Evolutionary conservation across 2,888 invertebrate genomes (phyloP).

Genomic region (Hydroisotoma schaefferi): DNA sequence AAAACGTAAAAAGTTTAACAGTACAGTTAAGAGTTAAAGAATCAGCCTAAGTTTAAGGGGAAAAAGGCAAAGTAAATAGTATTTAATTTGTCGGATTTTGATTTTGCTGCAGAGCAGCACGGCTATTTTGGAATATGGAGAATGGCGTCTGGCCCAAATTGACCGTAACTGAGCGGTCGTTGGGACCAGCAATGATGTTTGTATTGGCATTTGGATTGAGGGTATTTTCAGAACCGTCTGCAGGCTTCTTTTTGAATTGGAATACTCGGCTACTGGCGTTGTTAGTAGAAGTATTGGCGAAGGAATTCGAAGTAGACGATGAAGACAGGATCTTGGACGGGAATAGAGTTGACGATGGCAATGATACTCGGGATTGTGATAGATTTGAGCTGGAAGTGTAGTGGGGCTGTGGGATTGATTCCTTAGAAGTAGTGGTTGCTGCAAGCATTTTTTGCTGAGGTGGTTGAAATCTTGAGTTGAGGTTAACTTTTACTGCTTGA

Average conservation of each 20-base stretch:
- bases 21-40: no score
- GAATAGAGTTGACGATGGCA: neutral
- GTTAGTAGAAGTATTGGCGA: neutral
- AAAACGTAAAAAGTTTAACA: no score
- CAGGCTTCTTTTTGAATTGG: slow-evolving; percentile 8
- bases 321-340: neutral
- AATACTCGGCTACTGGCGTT: neutral
- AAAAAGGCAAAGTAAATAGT: no score
- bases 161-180: neutral
- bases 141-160: slow-evolving; percentile 3
- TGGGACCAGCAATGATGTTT: neutral
- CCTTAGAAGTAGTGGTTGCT: neutral
- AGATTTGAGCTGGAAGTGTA: neutral
- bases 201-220: no score
- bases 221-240: neutral
- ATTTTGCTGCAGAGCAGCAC: slow-evolving; percentile 1
- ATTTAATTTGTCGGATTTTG: no score
- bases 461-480: neutral
- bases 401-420: neutral
- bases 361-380: neutral
- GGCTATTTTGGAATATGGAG: slow-evolving; percentile 7
- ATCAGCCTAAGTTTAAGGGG: no score
- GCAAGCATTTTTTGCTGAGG: neutral
- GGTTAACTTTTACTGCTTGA: no score
- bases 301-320: neutral